Base-by-base conservation (phyloP, 2,888 invertebrate genomes). In the Slavum lentiscoides region DNA sequence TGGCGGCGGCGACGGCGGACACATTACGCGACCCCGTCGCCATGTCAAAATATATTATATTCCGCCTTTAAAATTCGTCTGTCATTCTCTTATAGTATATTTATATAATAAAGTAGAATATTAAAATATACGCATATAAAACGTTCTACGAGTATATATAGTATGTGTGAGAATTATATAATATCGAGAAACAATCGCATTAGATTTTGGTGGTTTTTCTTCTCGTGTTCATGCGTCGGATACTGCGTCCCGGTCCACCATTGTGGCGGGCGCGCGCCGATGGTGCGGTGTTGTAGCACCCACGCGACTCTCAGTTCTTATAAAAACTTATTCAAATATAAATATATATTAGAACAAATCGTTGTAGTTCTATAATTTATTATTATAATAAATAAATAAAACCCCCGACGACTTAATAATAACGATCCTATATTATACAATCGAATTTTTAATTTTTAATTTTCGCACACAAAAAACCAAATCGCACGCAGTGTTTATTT, bases 251-350 rank as follows among this genome's bases (percentile, higher is more conserved):
- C 30, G 30, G 49, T 62, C 62, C n/a, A 53, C 49, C 15, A 49
- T 11, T 3, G 4, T 11, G 3, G 11, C 11, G 13, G 15, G 49
- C 13, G 49, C 13, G 13, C 49, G 49, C 1, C 3, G 30, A 30
- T 4, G 1, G 30, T 30, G 53, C 9, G 53, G 53, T 37, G 21
- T 30, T 30, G 30, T 66, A 37, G 53, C 11, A 30, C 74, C 74
- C 74, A 74, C 74, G 64, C 64, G 53, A 61, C 64, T 64, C 53
- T 21, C 49, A 11, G 37, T 74, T 53, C 37, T 49, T 49, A 64
- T 74, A 74, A 53, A 74, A 74, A n/a, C 53, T 37, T 53, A 64
- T 74, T 74, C 53, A 64, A 64, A 74, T 74, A 67, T 43, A n/a
- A 6, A 19, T 9, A 69, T 30, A 30, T 30, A 30, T 30, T 2